Percentiles rank a stretch among this genome's conserved stretches.
These are phyloP conservation scores for Cacoxenus indagator DNA, from an alignment of 2,888 invertebrate species.

Conservation along the genomic window DNA sequence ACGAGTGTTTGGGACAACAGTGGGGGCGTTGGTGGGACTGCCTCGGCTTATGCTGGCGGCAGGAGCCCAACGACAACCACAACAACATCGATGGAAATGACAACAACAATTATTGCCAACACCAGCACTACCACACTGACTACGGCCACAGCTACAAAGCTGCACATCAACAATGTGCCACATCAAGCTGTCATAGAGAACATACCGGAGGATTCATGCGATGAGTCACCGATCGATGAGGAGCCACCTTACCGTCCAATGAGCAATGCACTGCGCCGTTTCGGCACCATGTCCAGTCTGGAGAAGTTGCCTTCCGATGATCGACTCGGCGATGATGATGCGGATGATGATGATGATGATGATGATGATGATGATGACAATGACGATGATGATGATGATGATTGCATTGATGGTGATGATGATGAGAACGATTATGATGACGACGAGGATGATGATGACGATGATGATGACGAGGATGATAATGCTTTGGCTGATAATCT, in stretches of 20 bases:
- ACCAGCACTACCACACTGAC: slow-evolving; percentile 69
- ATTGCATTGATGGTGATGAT: slow-evolving; percentile 58
- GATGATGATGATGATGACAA: slow-evolving; percentile 50
- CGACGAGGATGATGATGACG: slow-evolving; percentile 71
- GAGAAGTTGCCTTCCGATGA: slow-evolving; percentile 77
- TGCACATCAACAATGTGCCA: slow-evolving; percentile 53
- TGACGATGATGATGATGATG: slow-evolving; percentile 42
- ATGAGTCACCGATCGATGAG: slow-evolving; percentile 80
- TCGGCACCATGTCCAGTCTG: slow-evolving; percentile 81
- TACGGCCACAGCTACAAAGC: slow-evolving; percentile 50
- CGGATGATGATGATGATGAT: slow-evolving; percentile 71
- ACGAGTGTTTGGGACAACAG: slow-evolving; percentile 70
- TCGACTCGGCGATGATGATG: slow-evolving; percentile 68
- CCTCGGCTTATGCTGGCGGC: neutral
- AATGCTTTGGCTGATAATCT: slow-evolving; percentile 43
- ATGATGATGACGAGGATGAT: slow-evolving; percentile 70
- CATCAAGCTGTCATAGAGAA: slow-evolving; percentile 66
- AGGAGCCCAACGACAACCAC: neutral
- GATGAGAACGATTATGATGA: slow-evolving; percentile 55
- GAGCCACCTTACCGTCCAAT: slow-evolving; percentile 82
- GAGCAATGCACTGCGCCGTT: slow-evolving; percentile 72
- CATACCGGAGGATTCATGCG: slow-evolving; percentile 75
- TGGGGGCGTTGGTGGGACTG: slow-evolving; percentile 27
- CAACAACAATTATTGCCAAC: slow-evolving; percentile 64
- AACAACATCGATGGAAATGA: slow-evolving; percentile 29